Percentiles rank a stretch among this genome's conserved stretches.
Conservation (phyloP, 2,888 invertebrate genomes). For the Tyria jacobaeae region DNA sequence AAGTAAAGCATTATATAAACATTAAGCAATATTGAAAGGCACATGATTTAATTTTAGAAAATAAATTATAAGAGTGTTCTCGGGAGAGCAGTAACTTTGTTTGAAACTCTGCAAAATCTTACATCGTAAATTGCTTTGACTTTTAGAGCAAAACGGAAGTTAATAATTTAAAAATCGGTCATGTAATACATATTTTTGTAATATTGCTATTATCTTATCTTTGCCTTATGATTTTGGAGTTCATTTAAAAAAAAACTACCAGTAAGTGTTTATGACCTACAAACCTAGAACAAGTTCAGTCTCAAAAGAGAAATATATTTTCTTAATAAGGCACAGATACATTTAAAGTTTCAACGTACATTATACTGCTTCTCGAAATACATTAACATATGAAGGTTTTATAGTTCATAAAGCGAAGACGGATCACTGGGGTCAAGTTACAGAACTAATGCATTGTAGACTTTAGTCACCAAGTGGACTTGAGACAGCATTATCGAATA, state of each 20-base stretch:
- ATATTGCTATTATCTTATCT: background rate
- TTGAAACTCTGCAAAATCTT: background rate
- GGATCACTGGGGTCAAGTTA: constrained; percentile 47
- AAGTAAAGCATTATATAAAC: constrained; percentile 24
- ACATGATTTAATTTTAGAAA: constrained; percentile 22
- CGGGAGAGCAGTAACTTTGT: constrained; percentile 9
- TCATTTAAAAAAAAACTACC: too few relatives aligned
- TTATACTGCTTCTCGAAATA: background rate
- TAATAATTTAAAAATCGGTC: background rate
- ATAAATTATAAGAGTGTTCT: background rate
- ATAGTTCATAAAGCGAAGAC: constrained; percentile 40
- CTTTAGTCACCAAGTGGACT: constrained; percentile 27
- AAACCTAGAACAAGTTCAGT: too few relatives aligned
- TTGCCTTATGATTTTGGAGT: background rate
- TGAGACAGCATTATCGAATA: constrained; percentile 28
- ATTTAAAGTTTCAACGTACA: background rate
- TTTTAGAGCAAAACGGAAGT: background rate
- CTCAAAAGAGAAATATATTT: too few relatives aligned
- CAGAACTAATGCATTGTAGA: constrained; percentile 47
- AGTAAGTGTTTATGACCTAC: too few relatives aligned
- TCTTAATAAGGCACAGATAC: too few relatives aligned
- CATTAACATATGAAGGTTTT: constrained; percentile 21
- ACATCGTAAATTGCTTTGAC: background rate
- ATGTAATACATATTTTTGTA: background rate
- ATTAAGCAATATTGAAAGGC: constrained; percentile 24